phyloP scores from a whole-genome alignment of 2,888 invertebrate genomes.

The Halocaridina rubra region DNA sequence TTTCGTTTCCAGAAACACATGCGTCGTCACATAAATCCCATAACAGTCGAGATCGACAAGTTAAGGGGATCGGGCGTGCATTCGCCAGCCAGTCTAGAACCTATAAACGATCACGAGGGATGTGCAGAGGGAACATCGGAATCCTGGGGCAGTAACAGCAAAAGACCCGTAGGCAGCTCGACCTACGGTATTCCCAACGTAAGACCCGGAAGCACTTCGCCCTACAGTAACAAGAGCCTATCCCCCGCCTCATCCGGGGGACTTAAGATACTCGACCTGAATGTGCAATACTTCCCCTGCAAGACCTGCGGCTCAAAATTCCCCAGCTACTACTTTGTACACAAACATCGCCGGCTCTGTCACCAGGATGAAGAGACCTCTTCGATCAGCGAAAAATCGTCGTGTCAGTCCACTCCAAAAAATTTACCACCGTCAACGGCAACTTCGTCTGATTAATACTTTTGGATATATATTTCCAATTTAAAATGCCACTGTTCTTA shows the following conservation, averaged over 20 bases:
- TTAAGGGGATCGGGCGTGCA: conserved; percentile 32
- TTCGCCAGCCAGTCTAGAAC: neutral
- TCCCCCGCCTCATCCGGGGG: conserved; percentile 25
- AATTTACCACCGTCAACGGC: neutral
- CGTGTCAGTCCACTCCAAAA: neutral
- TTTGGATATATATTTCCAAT: too few species aligned
- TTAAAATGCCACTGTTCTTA: too few species aligned
- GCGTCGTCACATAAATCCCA: conserved; percentile 76
- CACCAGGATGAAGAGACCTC: conserved; percentile 70
- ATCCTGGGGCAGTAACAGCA: neutral
- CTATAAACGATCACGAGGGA: neutral
- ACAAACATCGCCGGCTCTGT: conserved; percentile 88
- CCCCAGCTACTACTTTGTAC: conserved; percentile 93
- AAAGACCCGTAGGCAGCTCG: neutral
- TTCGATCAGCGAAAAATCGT: neutral
- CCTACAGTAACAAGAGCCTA: conserved; percentile 28
- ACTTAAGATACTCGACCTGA: conserved; percentile 75
- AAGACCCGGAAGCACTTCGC: neutral
- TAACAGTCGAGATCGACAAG: conserved; percentile 69
- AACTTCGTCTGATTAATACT: too few species aligned
- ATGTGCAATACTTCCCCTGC: conserved; percentile 92
- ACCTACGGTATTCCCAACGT: neutral
- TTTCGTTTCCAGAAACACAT: conserved; percentile 67
- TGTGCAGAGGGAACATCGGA: too few species aligned
- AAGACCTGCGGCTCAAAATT: conserved; percentile 93